These are phyloP conservation scores for Steatocranus sp. DNA, from an alignment of 2,797 vertebrate genomes.

Conservation along the genomic window DNA sequence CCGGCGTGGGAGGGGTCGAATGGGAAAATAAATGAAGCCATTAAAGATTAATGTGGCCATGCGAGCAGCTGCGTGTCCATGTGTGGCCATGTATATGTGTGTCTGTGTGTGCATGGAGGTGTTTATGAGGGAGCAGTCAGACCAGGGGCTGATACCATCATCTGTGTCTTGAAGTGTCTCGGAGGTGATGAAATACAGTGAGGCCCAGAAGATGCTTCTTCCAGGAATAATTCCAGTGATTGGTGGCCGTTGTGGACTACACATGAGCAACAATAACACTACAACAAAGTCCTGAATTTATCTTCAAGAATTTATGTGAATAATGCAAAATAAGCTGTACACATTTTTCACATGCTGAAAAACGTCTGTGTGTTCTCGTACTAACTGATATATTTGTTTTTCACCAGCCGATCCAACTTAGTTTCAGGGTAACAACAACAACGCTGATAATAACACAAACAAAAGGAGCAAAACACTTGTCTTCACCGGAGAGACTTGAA, in stretches of 20 bases:
- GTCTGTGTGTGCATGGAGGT: background rate
- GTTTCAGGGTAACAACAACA: background rate
- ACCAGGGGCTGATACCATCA: constrained; percentile 22
- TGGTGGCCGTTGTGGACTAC: background rate
- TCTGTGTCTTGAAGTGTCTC: constrained; percentile 20
- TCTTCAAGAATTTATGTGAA: background rate
- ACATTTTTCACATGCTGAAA: background rate
- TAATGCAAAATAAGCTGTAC: background rate
- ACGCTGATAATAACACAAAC: background rate
- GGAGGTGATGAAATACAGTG: constrained; percentile 41
- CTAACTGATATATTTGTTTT: background rate
- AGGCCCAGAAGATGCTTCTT: constrained; percentile 11
- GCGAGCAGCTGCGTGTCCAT: constrained; percentile 2
- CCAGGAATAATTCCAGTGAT: constrained; percentile 24
- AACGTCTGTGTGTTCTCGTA: background rate
- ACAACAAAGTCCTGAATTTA: background rate
- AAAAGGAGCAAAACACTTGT: background rate
- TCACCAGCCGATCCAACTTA: background rate
- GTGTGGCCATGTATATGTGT: background rate
- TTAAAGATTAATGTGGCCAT: constrained; percentile 31
- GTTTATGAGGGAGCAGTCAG: background rate
- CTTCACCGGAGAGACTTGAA: background rate
- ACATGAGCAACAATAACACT: background rate
- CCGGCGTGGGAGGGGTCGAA: background rate
- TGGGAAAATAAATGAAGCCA: constrained; percentile 29